Percentiles rank a stretch among this genome's conserved stretches.
Evolutionary conservation across 2,888 invertebrate species (phyloP).

Genomic region (Archips crataeganus): DNA sequence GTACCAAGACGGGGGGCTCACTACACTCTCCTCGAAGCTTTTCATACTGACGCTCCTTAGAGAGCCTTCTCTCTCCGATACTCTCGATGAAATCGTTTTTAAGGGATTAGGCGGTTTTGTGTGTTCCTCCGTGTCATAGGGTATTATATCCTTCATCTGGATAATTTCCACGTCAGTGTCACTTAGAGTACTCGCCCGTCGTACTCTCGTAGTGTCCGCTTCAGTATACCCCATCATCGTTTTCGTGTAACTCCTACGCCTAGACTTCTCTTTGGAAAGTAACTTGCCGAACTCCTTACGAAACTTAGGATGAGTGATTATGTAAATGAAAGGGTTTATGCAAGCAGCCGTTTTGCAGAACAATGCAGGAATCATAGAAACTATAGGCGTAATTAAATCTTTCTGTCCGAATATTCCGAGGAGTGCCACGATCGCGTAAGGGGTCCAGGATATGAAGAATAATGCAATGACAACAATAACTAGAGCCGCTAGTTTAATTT

Average conservation of each 20-base stretch:
- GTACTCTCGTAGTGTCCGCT: slow-evolving; percentile 61
- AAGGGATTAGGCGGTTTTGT: slow-evolving; percentile 52
- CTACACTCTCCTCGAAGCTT: slow-evolving; percentile 69
- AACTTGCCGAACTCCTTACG: slow-evolving; percentile 86
- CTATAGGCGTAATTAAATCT: slow-evolving; percentile 88
- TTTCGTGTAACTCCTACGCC: slow-evolving; percentile 70
- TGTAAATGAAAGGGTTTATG: slow-evolving; percentile 92
- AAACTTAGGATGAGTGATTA: slow-evolving; percentile 92
- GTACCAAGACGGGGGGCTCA: slow-evolving; percentile 83
- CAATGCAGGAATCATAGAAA: slow-evolving; percentile 91
- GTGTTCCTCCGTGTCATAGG: slow-evolving; percentile 60
- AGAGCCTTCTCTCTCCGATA: slow-evolving; percentile 67
- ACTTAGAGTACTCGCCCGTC: slow-evolving; percentile 74
- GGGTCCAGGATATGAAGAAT: slow-evolving; percentile 94
- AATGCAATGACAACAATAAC: slow-evolving; percentile 89
- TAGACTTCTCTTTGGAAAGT: slow-evolving; percentile 71
- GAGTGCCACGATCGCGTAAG: slow-evolving; percentile 91
- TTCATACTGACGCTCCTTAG: slow-evolving; percentile 70
- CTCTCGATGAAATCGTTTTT: slow-evolving; percentile 68
- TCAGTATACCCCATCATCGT: slow-evolving; percentile 68
- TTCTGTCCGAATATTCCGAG: slow-evolving; percentile 89
- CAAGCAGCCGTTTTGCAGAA: slow-evolving; percentile 94
- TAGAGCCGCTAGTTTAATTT: slow-evolving; percentile 89
- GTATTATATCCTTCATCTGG: slow-evolving; percentile 80
- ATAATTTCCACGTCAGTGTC: slow-evolving; percentile 84